A percentile compares a stretch with the other conserved stretches of the same genome.
Evolutionary conservation across 2,797 vertebrate species (phyloP).

Genomic region (Pipistrellus pygmaeus): DNA sequence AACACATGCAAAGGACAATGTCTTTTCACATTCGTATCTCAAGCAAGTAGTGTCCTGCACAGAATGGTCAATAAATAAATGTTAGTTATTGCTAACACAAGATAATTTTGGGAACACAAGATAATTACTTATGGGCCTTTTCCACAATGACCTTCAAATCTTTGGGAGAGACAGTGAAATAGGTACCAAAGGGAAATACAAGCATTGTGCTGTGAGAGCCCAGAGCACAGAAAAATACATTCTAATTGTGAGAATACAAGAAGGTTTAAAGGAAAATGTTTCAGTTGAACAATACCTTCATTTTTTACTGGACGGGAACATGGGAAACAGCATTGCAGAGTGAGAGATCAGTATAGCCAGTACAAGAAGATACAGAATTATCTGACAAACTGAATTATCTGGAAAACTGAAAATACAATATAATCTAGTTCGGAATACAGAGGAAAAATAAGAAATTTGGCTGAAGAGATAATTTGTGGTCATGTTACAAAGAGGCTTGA

Average conservation of each 20-base stretch:
- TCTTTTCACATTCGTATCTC: neutral
- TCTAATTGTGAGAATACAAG: neutral
- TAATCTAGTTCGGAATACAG: neutral
- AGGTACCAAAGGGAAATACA: conserved; percentile 5
- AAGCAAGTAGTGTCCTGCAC: neutral
- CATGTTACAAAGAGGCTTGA: neutral
- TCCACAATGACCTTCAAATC: neutral
- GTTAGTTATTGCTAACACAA: neutral
- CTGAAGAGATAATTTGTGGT: neutral
- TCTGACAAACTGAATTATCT: neutral
- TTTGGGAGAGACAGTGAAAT: conserved; percentile 10
- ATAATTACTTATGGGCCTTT: neutral
- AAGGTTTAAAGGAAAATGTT: neutral
- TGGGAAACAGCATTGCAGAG: neutral
- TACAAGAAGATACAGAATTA: neutral
- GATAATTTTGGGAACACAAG: neutral
- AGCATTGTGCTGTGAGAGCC: neutral
- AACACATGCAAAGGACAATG: neutral
- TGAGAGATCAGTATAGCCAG: neutral
- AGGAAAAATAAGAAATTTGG: neutral
- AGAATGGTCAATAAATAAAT: conserved; percentile 31
- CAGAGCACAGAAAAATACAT: neutral
- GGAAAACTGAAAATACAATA: neutral
- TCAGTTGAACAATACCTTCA: neutral
- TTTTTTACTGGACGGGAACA: neutral